Conservation (phyloP, 2,797 vertebrate genomes). For the Nasua narica region DNA sequence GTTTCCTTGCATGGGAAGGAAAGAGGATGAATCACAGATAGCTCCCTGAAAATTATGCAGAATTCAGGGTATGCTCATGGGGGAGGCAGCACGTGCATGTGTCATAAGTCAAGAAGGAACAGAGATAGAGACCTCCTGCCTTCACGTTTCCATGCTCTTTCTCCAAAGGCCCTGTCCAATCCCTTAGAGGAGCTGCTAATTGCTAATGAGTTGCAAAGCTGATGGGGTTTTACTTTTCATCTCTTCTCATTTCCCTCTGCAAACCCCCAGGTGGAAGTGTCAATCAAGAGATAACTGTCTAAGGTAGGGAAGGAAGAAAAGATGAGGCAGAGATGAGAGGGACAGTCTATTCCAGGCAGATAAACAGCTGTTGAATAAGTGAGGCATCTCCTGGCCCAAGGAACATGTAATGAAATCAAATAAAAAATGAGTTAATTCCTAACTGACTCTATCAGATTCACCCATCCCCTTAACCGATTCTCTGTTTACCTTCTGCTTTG, state of each 20-base stretch:
- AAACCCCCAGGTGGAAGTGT: background rate
- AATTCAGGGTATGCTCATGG: background rate
- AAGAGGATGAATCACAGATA: background rate
- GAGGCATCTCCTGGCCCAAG: background rate
- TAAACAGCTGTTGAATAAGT: slow-evolving; percentile 33
- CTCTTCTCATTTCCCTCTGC: slow-evolving; percentile 9
- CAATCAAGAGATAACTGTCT: slow-evolving; percentile 24
- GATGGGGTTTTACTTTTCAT: slow-evolving; percentile 36
- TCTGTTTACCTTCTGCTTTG: slow-evolving; percentile 7
- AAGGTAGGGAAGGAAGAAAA: background rate
- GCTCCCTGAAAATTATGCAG: background rate
- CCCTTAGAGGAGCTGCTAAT: background rate
- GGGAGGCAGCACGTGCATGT: background rate
- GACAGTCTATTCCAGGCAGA: slow-evolving; percentile 11
- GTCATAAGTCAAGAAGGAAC: background rate
- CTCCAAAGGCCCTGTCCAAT: background rate
- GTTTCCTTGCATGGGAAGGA: background rate
- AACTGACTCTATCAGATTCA: background rate
- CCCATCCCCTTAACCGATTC: background rate
- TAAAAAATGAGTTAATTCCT: slow-evolving; percentile 31
- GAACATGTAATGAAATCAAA: slow-evolving; percentile 33
- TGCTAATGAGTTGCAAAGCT: slow-evolving; percentile 21
- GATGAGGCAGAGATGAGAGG: slow-evolving; percentile 3
- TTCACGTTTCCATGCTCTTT: slow-evolving; percentile 10
- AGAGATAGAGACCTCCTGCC: background rate